Base-by-base conservation (phyloP, 2,888 invertebrate species). In the Agonopterix heracliana region DNA sequence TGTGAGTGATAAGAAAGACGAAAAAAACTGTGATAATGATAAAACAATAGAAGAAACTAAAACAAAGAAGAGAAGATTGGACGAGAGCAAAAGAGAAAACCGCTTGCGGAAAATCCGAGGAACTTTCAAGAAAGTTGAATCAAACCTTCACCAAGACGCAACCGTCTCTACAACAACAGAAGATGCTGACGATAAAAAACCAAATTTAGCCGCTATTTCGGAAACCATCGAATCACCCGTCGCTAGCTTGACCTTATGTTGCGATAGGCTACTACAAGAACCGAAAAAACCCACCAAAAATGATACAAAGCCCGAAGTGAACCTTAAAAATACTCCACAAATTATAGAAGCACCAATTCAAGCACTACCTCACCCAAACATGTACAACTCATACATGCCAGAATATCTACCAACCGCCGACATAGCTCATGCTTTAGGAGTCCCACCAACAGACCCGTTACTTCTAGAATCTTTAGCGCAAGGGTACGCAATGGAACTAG, bases 401-500 rank as follows among this genome's bases (percentile, higher is more conserved):
- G 89, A 89, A 2, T 86, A 84, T 45, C 61, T 83, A n/a, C 75
- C 84, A 1, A 63, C 81, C 1, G 68, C 74, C 0, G 88, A 89
- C 53, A 77, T 89, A 40, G 88, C 89, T 0, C 87, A 88, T 52
- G 81, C 85, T 1, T 59, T 89, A 51, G 89, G 89, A 1, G 83
- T 89, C 0, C 81, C 83, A 5, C 78, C 87, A 8, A 76, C 86
- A 0, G 89, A 89, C 57, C 89, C 89, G 0, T 58, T 89, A 42
- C 74, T 89, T n/a, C 63, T 88, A 0, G 89, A 89, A 71, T 89
- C 89, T 0, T 56, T 89, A 56, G 89, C 89, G 0, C 89, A 89
- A 74, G 88, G 88, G 7, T 89, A 91, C 63, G 90, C 93, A 0
- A 90, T 93, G 89, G 93, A 93, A 59, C 72, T 91, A 41, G 93